Evolutionary conservation across 2,797 vertebrate species (phyloP).

Genomic region (Pristis pectinata): DNA sequence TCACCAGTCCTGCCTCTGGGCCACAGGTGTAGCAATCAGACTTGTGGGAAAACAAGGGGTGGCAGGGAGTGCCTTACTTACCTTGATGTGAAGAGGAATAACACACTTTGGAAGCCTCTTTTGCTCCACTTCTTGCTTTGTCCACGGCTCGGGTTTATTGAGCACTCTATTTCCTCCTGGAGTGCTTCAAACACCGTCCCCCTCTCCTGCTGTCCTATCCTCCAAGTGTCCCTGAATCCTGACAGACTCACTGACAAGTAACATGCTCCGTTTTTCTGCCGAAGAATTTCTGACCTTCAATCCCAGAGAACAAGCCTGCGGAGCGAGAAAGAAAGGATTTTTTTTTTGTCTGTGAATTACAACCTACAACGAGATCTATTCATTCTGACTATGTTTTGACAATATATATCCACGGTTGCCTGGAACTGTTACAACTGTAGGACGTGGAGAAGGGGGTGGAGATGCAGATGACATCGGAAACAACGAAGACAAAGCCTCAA

Average conservation of each 20-base stretch:
- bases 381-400: not conserved
- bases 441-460: too few species aligned
- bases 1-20: conserved; percentile 27
- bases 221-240: not conserved
- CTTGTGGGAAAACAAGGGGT: not conserved
- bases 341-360: too few species aligned
- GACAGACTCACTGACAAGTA: not conserved
- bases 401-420: not conserved
- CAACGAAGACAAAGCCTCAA: not conserved
- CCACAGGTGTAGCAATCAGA: conserved; percentile 3
- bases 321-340: not conserved
- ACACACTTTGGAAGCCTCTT: not conserved
- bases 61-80: not conserved
- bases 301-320: not conserved
- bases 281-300: not conserved
- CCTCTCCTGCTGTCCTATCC: not conserved
- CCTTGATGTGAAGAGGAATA: not conserved
- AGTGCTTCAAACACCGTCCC: not conserved
- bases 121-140: not conserved
- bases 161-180: not conserved
- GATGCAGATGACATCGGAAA: not conserved
- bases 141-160: not conserved
- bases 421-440: not conserved
- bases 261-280: not conserved
- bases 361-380: not conserved